Evolutionary conservation across 2,888 invertebrate genomes (phyloP), one percentile per base, ranked within the genome.

Genomic region (Tetragnatha montana): DNA sequence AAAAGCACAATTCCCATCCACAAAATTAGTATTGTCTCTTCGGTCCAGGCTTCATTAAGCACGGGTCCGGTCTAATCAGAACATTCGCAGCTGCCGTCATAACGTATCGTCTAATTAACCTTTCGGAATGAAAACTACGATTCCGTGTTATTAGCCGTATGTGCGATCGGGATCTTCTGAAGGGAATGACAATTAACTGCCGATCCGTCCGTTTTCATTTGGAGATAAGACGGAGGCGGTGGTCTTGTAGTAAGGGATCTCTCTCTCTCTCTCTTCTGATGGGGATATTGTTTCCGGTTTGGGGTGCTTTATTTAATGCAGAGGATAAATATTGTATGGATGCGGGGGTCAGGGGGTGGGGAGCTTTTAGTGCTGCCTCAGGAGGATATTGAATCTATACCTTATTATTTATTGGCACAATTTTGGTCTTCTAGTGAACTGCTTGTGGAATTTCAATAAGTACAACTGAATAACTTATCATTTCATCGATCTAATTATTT

Each of bases 31-130:
- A 76, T 69, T 76, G 49, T 69, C 71, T 78, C 70, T 21, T 6
- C 19, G 21, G 69, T n/a, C 71, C 19, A 35, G 51, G 78, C 35
- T 79, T 79, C 79, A 85, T 85, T 85, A 79, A 17, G 70, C 78
- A 78, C 51, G 75, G 35, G 47, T n/a, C 22, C 19, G 79, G 78
- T 35, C 85, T 85, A 85, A 85, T 85, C 85, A 79, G 78, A 51
- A 79, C 85, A 79, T 85, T 60, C 85, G 70, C 85, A 79, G 85
- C 85, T 85, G 85, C 51, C 79, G 71, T 86, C 80, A 80, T 86
- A 86, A 86, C 86, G 80, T 80, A 86, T 86, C 80, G 86, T 86
- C 68, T 86, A 86, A 86, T 86, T 86, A 86, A 86, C 86, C 68
- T 70, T 80, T 79, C 74, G 35, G 68, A 86, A 80, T 74, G 86